Conservation (phyloP, 2,113 vertebrate species). For the Tenrec ecaudatus region DNA sequence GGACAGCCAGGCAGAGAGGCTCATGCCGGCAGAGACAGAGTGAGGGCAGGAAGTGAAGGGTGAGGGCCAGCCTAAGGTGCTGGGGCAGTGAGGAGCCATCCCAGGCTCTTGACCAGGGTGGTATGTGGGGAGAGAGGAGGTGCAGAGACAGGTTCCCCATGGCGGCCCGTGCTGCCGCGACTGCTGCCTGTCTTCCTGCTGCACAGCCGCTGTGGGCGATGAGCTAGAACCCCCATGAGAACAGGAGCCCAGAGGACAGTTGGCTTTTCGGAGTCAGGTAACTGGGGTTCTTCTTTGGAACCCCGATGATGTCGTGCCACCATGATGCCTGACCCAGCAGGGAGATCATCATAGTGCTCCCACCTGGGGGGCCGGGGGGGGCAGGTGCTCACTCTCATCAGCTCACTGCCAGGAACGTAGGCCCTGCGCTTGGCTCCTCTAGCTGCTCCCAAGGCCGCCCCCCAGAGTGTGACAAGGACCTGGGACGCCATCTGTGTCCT, state of each 20-base stretch:
- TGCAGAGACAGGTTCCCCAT: fast-evolving
- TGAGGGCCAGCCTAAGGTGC: neutral
- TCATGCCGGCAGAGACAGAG: neutral
- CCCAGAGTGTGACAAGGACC: neutral
- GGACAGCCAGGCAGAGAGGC: neutral
- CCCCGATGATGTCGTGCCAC: neutral
- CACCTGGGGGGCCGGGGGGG: neutral
- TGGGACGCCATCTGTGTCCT: neutral
- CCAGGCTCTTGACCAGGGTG: neutral
- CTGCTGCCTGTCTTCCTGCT: constrained; percentile 42
- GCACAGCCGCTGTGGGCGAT: neutral
- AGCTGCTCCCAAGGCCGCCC: neutral
- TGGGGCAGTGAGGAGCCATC: neutral
- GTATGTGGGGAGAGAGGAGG: neutral
- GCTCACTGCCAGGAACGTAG: neutral
- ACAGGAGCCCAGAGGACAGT: neutral
- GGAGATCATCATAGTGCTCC: neutral
- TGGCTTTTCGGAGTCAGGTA: neutral
- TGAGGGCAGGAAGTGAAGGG: neutral
- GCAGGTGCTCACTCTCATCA: neutral
- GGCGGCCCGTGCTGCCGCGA: neutral
- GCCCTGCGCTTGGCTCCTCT: neutral
- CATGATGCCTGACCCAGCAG: neutral
- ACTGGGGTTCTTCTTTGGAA: neutral
- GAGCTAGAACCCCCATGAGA: constrained; percentile 9